Evolutionary conservation across 2,888 invertebrate genomes (phyloP).

Genomic region (Lepidonotus clava): DNA sequence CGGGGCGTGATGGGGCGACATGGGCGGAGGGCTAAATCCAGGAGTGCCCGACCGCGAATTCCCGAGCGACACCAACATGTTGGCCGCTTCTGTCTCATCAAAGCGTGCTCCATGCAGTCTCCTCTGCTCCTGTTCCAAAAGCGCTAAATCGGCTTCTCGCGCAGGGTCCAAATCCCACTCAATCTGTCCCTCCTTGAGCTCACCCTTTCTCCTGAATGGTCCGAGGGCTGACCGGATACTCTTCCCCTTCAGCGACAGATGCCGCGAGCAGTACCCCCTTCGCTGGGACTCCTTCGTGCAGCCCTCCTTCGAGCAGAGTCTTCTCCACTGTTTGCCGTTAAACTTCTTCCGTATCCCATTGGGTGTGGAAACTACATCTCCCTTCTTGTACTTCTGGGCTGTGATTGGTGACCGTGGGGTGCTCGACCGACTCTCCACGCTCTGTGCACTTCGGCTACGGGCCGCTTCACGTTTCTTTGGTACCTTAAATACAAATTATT

Average conservation of each 20-base stretch:
- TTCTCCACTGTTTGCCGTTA: conserved; percentile 99
- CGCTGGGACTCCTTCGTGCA: conserved; percentile 98
- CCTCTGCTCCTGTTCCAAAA: conserved; percentile 20
- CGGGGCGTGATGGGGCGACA: conserved; percentile 41
- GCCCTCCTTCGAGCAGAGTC: conserved; percentile 96
- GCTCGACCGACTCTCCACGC: conserved; percentile 77
- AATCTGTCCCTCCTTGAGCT: conserved; percentile 81
- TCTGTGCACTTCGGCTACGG: conserved; percentile 77
- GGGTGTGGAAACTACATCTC: conserved; percentile 95
- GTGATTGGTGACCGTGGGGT: conserved; percentile 77
- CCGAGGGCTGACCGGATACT: conserved; percentile 70
- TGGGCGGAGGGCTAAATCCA: conserved; percentile 84
- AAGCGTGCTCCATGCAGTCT: conserved; percentile 52
- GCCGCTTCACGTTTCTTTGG: conserved; percentile 73
- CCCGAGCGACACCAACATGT: conserved; percentile 96
- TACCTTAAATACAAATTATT: conserved; percentile 70
- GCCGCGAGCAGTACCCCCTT: conserved; percentile 97
- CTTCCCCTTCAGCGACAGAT: conserved; percentile 93
- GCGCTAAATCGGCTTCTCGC: conserved; percentile 87
- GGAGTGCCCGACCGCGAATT: conserved; percentile 96
- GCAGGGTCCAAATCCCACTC: conserved; percentile 91
- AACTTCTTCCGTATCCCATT: conserved; percentile 99
- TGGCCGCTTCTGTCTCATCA: conserved; percentile 97
- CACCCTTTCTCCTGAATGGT: conserved; percentile 73
- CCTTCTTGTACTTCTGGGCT: conserved; percentile 85